Evolutionary conservation across 2,888 invertebrate genomes (phyloP), one percentile per base, ranked within the genome.

Genomic region (Cyaniris semiargus): DNA sequence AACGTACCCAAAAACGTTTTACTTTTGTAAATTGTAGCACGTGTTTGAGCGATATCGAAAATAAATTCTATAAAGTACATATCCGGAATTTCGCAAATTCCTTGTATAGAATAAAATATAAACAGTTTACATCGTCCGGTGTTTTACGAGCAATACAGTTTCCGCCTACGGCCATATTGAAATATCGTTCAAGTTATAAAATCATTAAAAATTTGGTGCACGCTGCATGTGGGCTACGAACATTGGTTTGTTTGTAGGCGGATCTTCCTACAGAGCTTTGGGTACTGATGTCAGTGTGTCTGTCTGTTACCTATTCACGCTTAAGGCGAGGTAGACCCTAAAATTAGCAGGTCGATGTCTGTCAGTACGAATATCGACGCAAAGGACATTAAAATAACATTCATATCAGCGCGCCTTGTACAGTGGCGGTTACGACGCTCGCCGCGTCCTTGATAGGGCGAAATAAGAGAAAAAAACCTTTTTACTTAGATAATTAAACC

Each of bases 61-160:
- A 5, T 53, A 53, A 48, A 53, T 53, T 53, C 18, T 53, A 5
- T 53, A 53, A 53, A 53, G 18, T 53, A 53, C 21, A 72, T 72
- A 72, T 72, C 44, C 38, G 72, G 38, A 23, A 23, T 53, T 72
- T 74, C 53, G 74, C 74, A 74, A 74, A 53, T 74, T 74, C 74
- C 74, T 74, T 74, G 74, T 74, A 74, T 27, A 53, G 74, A 53
- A 44, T 74, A 66, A 66, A 66, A 15, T 66, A 66, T 66, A 31
- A 66, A 66, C 66, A 1, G 66, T 74, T 74, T 53, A 74, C 27
- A 10, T 21, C 74, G 74, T 74, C 74, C 74, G 74, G 74, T 44
- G 44, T 74, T 74, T 74, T 74, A 53, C n/a, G 48, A 1, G 53
- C 44, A 72, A 15, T 74, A 74, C 15, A 53, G 13, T 71, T 27